Evolutionary conservation across 2,113 vertebrate genomes (phyloP).

Genomic region (Larimichthys polyactis): DNA sequence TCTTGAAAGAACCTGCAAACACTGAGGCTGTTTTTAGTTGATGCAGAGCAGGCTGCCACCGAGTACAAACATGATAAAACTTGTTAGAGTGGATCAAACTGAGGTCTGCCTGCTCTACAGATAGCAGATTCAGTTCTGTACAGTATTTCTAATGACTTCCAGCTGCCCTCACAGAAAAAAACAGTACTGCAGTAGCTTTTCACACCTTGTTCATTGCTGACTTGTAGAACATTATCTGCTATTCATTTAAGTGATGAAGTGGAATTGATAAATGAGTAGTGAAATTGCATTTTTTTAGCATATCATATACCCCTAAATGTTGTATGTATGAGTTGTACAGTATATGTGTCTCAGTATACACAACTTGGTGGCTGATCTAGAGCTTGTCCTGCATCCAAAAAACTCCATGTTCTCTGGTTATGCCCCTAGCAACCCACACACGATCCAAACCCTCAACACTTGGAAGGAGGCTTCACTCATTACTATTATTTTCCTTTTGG

Average conservation of each 20-base stretch:
- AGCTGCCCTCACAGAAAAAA: conserved; percentile 58
- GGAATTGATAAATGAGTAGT: conserved; percentile 1
- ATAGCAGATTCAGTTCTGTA: conserved; percentile 46
- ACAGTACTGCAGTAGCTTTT: conserved; percentile 39
- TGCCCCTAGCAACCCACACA: conserved; percentile 55
- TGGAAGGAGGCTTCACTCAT: conserved; percentile 71
- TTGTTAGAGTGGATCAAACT: conserved; percentile 56
- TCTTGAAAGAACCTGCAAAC: conserved; percentile 2
- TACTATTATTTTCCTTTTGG: conserved; percentile 78
- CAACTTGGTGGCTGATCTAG: conserved; percentile 34
- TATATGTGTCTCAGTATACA: conserved; percentile 16
- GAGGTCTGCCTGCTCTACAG: conserved; percentile 45
- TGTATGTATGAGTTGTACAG: background rate
- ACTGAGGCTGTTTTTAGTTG: conserved; percentile 26
- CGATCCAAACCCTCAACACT: conserved; percentile 69
- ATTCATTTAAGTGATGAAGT: conserved; percentile 34
- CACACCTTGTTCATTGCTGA: conserved; percentile 58
- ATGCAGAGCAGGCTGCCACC: conserved; percentile 38
- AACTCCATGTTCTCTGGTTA: conserved; percentile 66
- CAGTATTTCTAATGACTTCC: conserved; percentile 59
- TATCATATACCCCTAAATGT: background rate
- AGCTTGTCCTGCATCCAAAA: conserved; percentile 61
- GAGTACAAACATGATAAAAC: conserved; percentile 69
- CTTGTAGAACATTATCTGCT: conserved; percentile 49
- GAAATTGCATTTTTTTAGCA: background rate